Conservation (phyloP, 2,888 invertebrate species). For the Monoplex corrugatus region DNA sequence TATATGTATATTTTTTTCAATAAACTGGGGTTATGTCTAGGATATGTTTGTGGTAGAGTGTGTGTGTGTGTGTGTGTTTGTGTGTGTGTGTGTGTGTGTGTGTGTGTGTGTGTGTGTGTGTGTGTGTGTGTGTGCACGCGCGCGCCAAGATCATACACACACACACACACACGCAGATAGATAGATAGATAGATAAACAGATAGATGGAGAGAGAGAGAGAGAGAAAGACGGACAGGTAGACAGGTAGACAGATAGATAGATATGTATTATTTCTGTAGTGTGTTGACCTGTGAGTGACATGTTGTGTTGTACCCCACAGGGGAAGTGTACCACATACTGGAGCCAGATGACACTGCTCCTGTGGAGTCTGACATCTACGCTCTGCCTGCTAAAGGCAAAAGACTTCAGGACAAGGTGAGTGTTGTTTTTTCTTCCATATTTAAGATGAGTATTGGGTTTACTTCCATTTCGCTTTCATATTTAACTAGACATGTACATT, state of each 20-base stretch:
- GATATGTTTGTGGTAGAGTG: not conserved
- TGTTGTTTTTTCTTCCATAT: not conserved
- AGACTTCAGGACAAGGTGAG: constrained; percentile 38
- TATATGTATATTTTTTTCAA: not conserved
- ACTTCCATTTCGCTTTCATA: too few relatives aligned
- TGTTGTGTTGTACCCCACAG: not conserved
- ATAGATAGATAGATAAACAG: too few relatives aligned
- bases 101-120: not conserved
- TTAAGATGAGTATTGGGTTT: too few relatives aligned
- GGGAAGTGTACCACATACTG: constrained; percentile 43
- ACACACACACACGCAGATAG: too few relatives aligned
- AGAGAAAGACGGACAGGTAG: too few relatives aligned
- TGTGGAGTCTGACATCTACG: constrained; percentile 61
- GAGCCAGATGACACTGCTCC: constrained; percentile 32
- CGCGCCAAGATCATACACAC: too few relatives aligned
- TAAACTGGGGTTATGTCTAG: not conserved
- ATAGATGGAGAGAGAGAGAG: too few relatives aligned
- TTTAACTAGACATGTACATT: too few relatives aligned
- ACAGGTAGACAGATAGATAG: too few relatives aligned
- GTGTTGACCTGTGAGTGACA: not conserved
- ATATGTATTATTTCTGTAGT: too few relatives aligned
- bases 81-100: not conserved
- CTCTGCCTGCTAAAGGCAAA: constrained; percentile 59
- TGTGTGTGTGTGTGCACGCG: not conserved
- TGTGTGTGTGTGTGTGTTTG: constrained; percentile 27